Evolutionary conservation across 2,113 vertebrate species (phyloP), one percentile per base, ranked within the genome.

Genomic region (Pionites leucogaster): DNA sequence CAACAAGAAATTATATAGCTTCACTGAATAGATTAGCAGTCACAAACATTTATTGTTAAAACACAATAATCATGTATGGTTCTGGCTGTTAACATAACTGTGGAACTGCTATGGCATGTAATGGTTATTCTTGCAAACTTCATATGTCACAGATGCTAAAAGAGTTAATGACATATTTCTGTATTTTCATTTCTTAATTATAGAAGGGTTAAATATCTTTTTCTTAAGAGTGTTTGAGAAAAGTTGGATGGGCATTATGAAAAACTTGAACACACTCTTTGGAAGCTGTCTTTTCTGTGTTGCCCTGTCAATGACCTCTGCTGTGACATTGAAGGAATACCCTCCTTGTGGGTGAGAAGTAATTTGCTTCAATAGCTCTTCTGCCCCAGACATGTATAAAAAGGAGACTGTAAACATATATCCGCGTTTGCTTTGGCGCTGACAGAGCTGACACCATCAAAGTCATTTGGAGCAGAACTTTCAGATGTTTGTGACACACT

Each of bases 391-490:
- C 97, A 88, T 96, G 86, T 89, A 96, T 96, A 96, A 97, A 97
- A 96, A 91, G 82, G 96, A 98, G 93, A 97, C 86, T 95, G 93
- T 97, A 98, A 97, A 98, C 96, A 97, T 87, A 97, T 85, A 97
- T 44, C 42, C 17, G 24, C 22, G 42, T 98, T 98, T 98, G 84
- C 95, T 97, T 98, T 98, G 97, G 96, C 93, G 39, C 87, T 91
- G 95, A 82, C 11, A 33, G 92, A 97, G 75, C 94, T 97, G 92
- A 97, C 96, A 97, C 86, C 93, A 96, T 96, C 89, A 92, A 96
- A 97, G 69, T 91, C 69, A 92, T 96, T 95, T 83, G 79, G 60
- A 92, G 90, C 91, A 96, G 95, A 97, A 96, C 65, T 97, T 96
- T 79, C n/a, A 94, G 93, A 82, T 83, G 41, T 68, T 82, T 95